These are phyloP conservation scores for Cantharis rufa DNA, from an alignment of 2,888 invertebrate genomes.

Conservation along the genomic window DNA sequence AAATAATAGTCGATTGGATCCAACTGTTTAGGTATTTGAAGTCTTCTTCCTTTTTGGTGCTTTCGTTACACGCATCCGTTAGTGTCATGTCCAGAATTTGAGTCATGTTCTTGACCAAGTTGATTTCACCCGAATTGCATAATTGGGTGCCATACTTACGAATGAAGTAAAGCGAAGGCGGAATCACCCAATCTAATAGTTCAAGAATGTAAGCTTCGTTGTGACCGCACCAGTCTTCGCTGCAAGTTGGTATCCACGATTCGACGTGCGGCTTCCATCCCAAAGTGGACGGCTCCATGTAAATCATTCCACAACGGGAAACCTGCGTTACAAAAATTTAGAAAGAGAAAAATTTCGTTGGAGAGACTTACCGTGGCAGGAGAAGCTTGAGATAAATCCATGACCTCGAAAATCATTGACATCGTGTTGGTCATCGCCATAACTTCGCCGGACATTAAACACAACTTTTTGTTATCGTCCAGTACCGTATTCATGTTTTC, in stretches of 20 bases:
- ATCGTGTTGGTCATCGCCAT: slow-evolving; percentile 80
- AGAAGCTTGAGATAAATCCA: slow-evolving; percentile 82
- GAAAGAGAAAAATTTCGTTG: neutral
- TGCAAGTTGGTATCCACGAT: slow-evolving; percentile 76
- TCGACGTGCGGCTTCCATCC: slow-evolving; percentile 82
- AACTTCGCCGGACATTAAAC: slow-evolving; percentile 85
- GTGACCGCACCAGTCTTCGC: slow-evolving; percentile 67
- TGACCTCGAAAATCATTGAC: slow-evolving; percentile 88
- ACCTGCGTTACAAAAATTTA: slow-evolving; percentile 42
- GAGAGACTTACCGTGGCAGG: slow-evolving; percentile 73
- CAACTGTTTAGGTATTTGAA: slow-evolving; percentile 71
- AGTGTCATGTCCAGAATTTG: slow-evolving; percentile 78
- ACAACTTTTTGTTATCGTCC: slow-evolving; percentile 87
- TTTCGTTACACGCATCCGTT: slow-evolving; percentile 70
- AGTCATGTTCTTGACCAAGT: slow-evolving; percentile 72
- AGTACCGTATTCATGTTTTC: slow-evolving; percentile 89
- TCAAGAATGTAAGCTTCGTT: slow-evolving; percentile 63
- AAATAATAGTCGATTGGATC: slow-evolving; percentile 77
- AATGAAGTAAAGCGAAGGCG: slow-evolving; percentile 75
- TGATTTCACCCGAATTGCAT: slow-evolving; percentile 72
- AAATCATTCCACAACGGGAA: slow-evolving; percentile 89
- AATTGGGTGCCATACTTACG: slow-evolving; percentile 69
- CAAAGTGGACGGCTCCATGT: slow-evolving; percentile 81
- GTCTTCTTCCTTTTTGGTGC: slow-evolving; percentile 61
- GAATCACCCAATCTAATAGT: slow-evolving; percentile 78